Percentiles rank a stretch among this genome's conserved stretches.
These are phyloP conservation scores for Gobiocypris rarus DNA, from an alignment of 2,113 vertebrate genomes.

Conservation along the genomic window DNA sequence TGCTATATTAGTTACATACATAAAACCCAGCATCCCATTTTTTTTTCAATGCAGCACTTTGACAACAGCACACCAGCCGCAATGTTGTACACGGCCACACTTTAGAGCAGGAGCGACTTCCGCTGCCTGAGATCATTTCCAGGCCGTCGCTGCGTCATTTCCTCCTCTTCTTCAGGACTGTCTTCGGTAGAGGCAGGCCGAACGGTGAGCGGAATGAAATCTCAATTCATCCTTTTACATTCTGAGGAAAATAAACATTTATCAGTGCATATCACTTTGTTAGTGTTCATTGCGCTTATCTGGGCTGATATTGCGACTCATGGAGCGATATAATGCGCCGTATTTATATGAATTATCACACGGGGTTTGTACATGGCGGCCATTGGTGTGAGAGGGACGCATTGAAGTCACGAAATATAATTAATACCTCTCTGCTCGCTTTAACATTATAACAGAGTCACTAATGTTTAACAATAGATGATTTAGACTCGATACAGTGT, in stretches of 20 bases:
- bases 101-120: constrained; percentile 28
- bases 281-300: background rate
- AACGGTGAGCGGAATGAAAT: constrained; percentile 56
- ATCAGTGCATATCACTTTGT: fast-evolving
- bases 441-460: background rate
- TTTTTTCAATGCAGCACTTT: too few relatives aligned
- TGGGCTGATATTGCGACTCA: background rate
- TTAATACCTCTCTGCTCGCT: too few relatives aligned
- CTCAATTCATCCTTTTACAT: constrained; percentile 20
- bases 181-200: constrained; percentile 41
- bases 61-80: too few relatives aligned
- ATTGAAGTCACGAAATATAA: too few relatives aligned
- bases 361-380: background rate
- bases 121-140: constrained; percentile 46
- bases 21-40: too few relatives aligned
- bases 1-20: too few relatives aligned
- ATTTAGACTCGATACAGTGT: background rate
- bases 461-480: background rate
- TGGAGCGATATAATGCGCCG: background rate
- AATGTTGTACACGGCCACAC: background rate
- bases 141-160: constrained; percentile 24
- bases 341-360: background rate
- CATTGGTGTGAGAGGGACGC: background rate
- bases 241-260: background rate
- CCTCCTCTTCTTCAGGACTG: constrained; percentile 53